Base-by-base conservation (phyloP, 2,797 vertebrate species). In the Dromococcyx pavoninus region DNA sequence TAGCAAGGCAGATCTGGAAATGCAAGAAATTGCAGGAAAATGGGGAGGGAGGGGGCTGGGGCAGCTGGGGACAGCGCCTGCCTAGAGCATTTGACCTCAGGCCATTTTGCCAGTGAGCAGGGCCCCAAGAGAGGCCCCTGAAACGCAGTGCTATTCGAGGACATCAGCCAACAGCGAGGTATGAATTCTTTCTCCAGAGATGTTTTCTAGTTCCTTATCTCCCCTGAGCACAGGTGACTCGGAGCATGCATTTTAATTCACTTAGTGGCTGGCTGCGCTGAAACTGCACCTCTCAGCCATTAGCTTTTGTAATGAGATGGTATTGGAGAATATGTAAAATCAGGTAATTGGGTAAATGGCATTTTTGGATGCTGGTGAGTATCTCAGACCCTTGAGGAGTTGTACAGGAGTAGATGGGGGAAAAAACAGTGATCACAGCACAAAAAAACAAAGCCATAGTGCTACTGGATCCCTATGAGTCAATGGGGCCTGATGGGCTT, bases 271-370 rank as follows among this genome's bases (percentile, higher is more conserved):
- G 5, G 48, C 73, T 11, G 2, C 1, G 0, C 37, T 81, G 90
- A 14, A 80, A 50, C 50, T 60, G 23, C 17, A 2, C 50, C 80
- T 58, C 66, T 86, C 58, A 43, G 74, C 56, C 46, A 11, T 69
- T 51, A 73, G 51, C 51, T 66, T 62, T 70, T 3, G 2, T 73
- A 46, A 66, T 32, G 60, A 76, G 54, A 57, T 54, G 46, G 30
- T 70, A 39, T 5, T 87, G 84, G 62, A 84, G 71, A 85, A 32
- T 5, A 53, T 0, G 3, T 54, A 69, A 88, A 86, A 44, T 2
- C 23, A 66, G 39, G 39, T 62, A 53, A 84, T 75, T 50, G 79
- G 89, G 61, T 57, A 89, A 92, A 90, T 91, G 74, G 80, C 60
- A 19, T 71, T 73, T 92, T 82, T 85, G 65, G 84, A 76, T 91